Evolutionary conservation across 64 coral and sea anemone species (phyloP), one percentile per base, ranked within the genome.

Genomic region (Porites australiensis): DNA sequence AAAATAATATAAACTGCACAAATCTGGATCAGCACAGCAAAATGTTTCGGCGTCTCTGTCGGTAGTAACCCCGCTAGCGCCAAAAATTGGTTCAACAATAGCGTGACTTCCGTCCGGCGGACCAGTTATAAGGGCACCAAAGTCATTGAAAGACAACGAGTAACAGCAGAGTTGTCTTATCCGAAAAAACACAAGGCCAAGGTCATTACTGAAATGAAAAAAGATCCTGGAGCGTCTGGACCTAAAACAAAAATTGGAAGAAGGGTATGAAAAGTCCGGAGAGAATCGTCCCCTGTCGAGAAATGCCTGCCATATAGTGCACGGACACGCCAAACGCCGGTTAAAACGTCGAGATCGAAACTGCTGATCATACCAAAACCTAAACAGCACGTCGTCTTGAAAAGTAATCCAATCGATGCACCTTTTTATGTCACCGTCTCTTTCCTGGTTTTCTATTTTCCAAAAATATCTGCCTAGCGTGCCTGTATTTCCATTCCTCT

Each of bases 1-100:
- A n/a, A 14, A 2, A 13, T 88, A 93, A 27, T 88, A 93, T 37
- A 88, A 19, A 53, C 59, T 3, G 82, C 92, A 93, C 4, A 82
- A 66, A 62, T 21, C 27, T 49, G 44, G 20, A 44, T 88, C 86
- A 18, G 79, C 73, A 72, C 92, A 93, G 66, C 92, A 93, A 12
- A 27, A 64, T 6, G 77, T 44, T 16, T 93, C 55, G 8, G 92
- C 89, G 19, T 91, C 69, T 19, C 60, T 16, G 19, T 91, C 89
- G 3, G 37, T 63, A 6, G 20, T 75, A 8, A 72, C 15, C 14
- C 11, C 64, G n/a, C 50, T 9, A 8, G 13, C 19, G 15, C 8
- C 3, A 22, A 23, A 51, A 5, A 47, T 27, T 19, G 55, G 8
- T 44, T 21, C 12, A 20, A 59, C 51, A 18, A 16, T 20, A 2